Conservation (phyloP, 2,113 vertebrate species). For the Gymnocephalus cernua region DNA sequence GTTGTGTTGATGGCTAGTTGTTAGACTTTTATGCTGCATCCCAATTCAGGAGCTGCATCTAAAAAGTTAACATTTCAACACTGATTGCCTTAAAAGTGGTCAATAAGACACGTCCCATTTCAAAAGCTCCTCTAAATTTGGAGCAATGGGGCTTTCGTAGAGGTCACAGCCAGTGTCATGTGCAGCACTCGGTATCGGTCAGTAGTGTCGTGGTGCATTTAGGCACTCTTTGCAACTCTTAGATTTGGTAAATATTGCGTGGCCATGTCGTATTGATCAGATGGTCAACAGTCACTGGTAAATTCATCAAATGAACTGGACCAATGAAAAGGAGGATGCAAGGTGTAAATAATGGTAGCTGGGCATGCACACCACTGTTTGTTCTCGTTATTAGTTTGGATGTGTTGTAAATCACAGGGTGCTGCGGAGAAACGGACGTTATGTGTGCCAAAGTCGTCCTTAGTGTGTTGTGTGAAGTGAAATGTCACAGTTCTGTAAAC, state of each 20-base stretch:
- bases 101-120: not conserved
- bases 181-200: not conserved
- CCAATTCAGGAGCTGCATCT: not conserved
- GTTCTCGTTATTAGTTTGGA: not conserved
- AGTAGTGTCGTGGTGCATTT: constrained; percentile 9
- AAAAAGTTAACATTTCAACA: not conserved
- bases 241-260: not conserved
- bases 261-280: not conserved
- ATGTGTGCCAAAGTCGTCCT: not conserved
- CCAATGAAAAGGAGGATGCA: not conserved
- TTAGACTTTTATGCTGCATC: not conserved
- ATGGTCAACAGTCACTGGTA: constrained; percentile 9
- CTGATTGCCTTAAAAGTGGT: not conserved
- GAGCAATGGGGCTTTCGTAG: not conserved
- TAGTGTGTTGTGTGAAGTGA: constrained; percentile 18
- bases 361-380: not conserved
- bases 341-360: constrained; percentile 32
- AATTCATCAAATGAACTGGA: not conserved
- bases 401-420: constrained; percentile 1
- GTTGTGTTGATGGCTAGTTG: not conserved
- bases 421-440: not conserved
- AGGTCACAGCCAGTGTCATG: not conserved
- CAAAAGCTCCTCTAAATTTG: not conserved
- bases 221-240: not conserved
- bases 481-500: constrained; percentile 7